These are phyloP conservation scores for Eupithecia pulchellata DNA, from an alignment of 2,888 invertebrate species.

Conservation along the genomic window DNA sequence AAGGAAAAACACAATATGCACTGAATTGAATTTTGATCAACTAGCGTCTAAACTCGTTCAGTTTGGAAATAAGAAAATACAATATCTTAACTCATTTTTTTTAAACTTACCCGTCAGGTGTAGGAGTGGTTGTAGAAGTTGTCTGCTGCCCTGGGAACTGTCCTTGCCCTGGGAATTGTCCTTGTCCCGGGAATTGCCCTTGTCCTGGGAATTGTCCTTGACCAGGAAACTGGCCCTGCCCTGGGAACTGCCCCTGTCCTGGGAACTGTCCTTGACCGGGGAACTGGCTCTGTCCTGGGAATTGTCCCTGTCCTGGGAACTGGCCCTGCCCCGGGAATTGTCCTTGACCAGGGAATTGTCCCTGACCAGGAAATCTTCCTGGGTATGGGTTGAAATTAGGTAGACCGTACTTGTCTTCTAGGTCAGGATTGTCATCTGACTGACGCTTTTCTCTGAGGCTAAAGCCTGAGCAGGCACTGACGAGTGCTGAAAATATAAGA, in stretches of 20 bases:
- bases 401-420: conserved; percentile 68
- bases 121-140: conserved; percentile 23
- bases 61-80: neutral
- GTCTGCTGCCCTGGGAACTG: conserved; percentile 14
- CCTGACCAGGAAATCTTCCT: conserved; percentile 37
- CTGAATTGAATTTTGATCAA: neutral
- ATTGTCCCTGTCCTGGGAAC: conserved; percentile 36
- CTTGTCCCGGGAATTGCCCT: conserved; percentile 1
- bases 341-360: conserved; percentile 32
- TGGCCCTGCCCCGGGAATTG: conserved; percentile 37
- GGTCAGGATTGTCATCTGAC: conserved; percentile 42
- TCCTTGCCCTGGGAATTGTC: neutral
- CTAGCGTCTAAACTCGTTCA: neutral
- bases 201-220: conserved; percentile 27
- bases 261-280: conserved; percentile 4
- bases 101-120: conserved; percentile 40
- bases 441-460: conserved; percentile 59
- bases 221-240: conserved; percentile 35
- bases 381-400: conserved; percentile 33
- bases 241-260: conserved; percentile 1
- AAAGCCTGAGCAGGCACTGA: conserved; percentile 49
- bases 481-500: conserved; percentile 57
- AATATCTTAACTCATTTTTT: neutral
- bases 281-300: neutral
- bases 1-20: neutral